phyloP scores from a whole-genome alignment of 2,797 vertebrate genomes.

The Crocodylus rhombifer region DNA sequence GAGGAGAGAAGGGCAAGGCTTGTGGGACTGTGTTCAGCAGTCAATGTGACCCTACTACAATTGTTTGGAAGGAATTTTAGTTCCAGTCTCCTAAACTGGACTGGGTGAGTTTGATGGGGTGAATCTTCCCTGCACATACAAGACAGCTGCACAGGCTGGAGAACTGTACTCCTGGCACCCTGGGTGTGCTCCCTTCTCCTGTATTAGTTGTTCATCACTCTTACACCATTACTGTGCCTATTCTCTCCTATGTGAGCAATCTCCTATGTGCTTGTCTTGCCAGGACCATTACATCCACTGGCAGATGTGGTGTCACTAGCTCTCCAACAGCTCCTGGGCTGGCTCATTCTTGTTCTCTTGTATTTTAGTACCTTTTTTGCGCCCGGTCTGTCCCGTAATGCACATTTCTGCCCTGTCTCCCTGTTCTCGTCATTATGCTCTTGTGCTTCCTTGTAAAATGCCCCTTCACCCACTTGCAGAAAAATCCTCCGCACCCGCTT shows the following conservation, averaged over 20 bases:
- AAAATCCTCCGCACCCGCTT: neutral
- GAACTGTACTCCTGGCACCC: neutral
- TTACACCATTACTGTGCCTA: neutral
- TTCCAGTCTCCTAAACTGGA: neutral
- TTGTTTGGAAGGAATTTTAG: neutral
- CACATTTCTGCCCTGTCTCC: neutral
- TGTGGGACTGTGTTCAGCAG: neutral
- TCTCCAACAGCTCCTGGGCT: neutral
- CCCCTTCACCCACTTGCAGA: slow-evolving; percentile 17
- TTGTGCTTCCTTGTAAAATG: slow-evolving; percentile 3
- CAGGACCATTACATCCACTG: neutral
- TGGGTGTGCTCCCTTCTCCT: neutral
- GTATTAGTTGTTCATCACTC: neutral
- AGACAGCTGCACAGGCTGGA: neutral
- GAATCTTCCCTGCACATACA: neutral
- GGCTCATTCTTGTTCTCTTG: fast-evolving
- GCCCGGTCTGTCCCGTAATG: neutral
- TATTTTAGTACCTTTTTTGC: neutral
- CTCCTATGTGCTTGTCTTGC: neutral
- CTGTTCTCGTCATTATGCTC: neutral
- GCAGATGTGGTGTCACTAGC: neutral
- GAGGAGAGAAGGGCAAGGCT: neutral
- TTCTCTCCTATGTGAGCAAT: neutral
- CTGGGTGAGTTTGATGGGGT: neutral
- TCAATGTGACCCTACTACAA: neutral